A percentile compares a stretch with the other conserved stretches of the same genome.
Evolutionary conservation across 2,888 invertebrate species (phyloP).

Genomic region (Morpho deidamia): DNA sequence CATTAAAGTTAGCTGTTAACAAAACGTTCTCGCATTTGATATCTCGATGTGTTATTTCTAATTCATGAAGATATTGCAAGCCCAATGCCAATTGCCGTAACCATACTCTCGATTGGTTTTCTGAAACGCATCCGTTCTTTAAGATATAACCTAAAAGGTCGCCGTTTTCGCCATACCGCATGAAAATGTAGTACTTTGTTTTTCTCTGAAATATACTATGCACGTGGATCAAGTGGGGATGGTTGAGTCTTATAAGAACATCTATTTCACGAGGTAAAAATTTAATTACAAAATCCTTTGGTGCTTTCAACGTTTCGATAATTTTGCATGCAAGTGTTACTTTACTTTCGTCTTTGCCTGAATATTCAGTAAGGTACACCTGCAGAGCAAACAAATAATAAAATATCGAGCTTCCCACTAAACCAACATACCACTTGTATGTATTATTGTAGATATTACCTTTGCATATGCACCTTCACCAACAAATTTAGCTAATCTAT

Average conservation of each 20-base stretch:
- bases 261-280: conserved; percentile 91
- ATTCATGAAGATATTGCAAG: conserved; percentile 84
- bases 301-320: conserved; percentile 85
- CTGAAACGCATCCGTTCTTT: conserved; percentile 82
- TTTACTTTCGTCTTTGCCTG: conserved; percentile 47
- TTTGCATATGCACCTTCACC: conserved; percentile 91
- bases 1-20: conserved; percentile 84
- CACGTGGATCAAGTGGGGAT: conserved; percentile 88
- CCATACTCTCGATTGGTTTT: conserved; percentile 85
- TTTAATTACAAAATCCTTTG: conserved; percentile 87
- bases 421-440: no score
- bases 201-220: conserved; percentile 87
- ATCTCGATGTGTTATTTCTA: conserved; percentile 87
- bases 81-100: conserved; percentile 83
- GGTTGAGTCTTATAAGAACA: conserved; percentile 84
- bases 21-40: conserved; percentile 90
- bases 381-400: conserved; percentile 27
- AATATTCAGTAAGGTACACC: conserved; percentile 65
- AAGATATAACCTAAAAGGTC: conserved; percentile 86
- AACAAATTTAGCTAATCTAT: conserved; percentile 80
- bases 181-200: conserved; percentile 86
- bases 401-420: not conserved
- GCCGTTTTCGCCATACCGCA: conserved; percentile 88
- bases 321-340: conserved; percentile 83
- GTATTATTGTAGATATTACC: conserved; percentile 61